Conservation (phyloP, 2,113 vertebrate species). For the Chionodraco myersi region DNA sequence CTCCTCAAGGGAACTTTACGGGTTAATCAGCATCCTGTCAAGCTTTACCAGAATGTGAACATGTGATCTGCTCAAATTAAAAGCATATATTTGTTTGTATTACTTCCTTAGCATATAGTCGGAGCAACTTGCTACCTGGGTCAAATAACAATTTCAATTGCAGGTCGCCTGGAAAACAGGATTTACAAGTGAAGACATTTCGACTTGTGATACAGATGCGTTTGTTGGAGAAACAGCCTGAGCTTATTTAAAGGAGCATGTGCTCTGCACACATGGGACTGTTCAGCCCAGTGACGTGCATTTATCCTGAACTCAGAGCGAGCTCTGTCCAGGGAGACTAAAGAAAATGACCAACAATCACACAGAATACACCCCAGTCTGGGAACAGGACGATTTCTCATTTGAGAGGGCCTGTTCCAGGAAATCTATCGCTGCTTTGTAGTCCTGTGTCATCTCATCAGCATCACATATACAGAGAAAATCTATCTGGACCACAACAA, state of each 20-base stretch:
- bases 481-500: conserved; percentile 8
- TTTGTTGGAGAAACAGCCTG: conserved; percentile 41
- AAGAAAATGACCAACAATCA: conserved; percentile 59
- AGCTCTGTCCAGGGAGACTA: conserved; percentile 26
- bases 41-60: too few relatives aligned
- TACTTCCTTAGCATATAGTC: too few relatives aligned
- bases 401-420: conserved; percentile 20
- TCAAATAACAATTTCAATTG: background rate
- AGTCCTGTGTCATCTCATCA: conserved; percentile 17
- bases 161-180: background rate
- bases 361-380: conserved; percentile 37
- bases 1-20: too few relatives aligned
- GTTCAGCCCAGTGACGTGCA: conserved; percentile 48
- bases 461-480: conserved; percentile 37
- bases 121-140: background rate
- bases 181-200: conserved; percentile 8
- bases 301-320: conserved; percentile 36
- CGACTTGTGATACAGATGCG: conserved; percentile 49
- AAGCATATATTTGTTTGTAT: too few relatives aligned
- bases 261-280: conserved; percentile 68
- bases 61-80: too few relatives aligned
- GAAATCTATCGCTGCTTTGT: conserved; percentile 27
- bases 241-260: conserved; percentile 59
- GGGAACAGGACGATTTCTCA: conserved; percentile 20
- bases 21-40: too few relatives aligned